Evolutionary conservation across 2,888 invertebrate species (phyloP).

Genomic region (Drosophila pseudotakahashii): DNA sequence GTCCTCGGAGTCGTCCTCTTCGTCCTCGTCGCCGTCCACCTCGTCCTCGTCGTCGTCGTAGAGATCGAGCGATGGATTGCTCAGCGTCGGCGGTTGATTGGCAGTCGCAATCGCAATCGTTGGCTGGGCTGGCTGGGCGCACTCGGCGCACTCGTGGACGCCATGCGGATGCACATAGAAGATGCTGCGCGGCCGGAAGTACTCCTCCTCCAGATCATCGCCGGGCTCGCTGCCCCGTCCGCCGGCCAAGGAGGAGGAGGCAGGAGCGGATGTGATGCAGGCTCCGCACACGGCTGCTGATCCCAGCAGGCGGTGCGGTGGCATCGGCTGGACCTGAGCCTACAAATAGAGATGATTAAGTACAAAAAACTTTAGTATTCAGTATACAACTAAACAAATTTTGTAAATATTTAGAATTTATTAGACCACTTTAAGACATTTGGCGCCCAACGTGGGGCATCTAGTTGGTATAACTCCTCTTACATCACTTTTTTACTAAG

Average conservation of each 20-base stretch:
- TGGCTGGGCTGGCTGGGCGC: conserved; percentile 63
- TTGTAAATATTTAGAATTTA: no score
- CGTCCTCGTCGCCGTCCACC: conserved; percentile 77
- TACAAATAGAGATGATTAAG: not conserved
- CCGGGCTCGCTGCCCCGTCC: conserved; percentile 41
- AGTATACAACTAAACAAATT: no score
- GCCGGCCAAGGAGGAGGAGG: conserved; percentile 59
- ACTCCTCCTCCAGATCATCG: conserved; percentile 85
- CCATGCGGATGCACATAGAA: conserved; percentile 89
- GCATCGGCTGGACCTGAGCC: conserved; percentile 85
- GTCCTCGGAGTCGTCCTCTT: conserved; percentile 68
- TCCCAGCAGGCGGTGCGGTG: conserved; percentile 88
- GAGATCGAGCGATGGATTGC: conserved; percentile 29
- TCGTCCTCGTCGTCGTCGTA: conserved; percentile 49
- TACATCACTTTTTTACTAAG: no score
- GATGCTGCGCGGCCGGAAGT: conserved; percentile 88
- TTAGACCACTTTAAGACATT: no score
- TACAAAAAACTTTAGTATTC: no score
- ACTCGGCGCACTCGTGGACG: conserved; percentile 85
- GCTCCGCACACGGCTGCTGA: conserved; percentile 89
- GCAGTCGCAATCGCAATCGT: not conserved
- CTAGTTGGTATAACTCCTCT: no score
- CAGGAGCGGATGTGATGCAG: conserved; percentile 87
- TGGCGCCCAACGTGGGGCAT: no score
- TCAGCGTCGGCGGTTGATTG: conserved; percentile 15